Evolutionary conservation across 2,797 vertebrate species (phyloP).

Genomic region (Protosalanx chinensis): DNA sequence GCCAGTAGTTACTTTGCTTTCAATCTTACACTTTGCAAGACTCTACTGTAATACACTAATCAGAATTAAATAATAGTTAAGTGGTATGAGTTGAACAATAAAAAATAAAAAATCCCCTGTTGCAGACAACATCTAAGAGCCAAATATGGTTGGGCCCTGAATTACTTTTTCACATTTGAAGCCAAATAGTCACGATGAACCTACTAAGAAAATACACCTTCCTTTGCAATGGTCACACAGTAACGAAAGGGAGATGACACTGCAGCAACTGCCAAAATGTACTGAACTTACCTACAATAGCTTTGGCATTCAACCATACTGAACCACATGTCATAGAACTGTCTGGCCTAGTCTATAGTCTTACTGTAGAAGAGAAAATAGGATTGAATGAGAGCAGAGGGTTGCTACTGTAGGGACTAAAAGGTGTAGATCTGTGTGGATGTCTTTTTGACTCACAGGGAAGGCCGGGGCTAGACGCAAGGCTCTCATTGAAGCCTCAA

Average conservation of each 20-base stretch:
- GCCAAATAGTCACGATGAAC: conserved; percentile 16
- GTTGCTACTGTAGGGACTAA: neutral
- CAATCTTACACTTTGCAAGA: too few species aligned
- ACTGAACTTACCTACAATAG: neutral
- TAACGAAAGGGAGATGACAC: neutral
- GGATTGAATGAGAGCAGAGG: neutral
- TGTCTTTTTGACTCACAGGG: conserved; percentile 38
- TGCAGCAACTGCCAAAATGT: neutral
- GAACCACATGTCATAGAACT: neutral
- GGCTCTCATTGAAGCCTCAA: conserved; percentile 88
- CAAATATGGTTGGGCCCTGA: too few species aligned
- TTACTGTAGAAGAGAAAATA: neutral
- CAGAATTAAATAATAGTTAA: too few species aligned
- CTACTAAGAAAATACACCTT: neutral
- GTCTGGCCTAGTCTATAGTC: neutral
- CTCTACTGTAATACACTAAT: too few species aligned
- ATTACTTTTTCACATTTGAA: neutral
- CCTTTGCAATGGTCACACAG: neutral
- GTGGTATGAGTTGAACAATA: neutral
- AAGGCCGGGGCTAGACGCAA: conserved; percentile 76
- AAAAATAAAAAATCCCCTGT: too few species aligned
- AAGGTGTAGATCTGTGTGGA: neutral
- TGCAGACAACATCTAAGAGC: too few species aligned
- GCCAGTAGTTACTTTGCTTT: too few species aligned
- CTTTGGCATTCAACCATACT: neutral